Evolutionary conservation across 2,888 invertebrate genomes (phyloP).

Genomic region (Amiota mariae): DNA sequence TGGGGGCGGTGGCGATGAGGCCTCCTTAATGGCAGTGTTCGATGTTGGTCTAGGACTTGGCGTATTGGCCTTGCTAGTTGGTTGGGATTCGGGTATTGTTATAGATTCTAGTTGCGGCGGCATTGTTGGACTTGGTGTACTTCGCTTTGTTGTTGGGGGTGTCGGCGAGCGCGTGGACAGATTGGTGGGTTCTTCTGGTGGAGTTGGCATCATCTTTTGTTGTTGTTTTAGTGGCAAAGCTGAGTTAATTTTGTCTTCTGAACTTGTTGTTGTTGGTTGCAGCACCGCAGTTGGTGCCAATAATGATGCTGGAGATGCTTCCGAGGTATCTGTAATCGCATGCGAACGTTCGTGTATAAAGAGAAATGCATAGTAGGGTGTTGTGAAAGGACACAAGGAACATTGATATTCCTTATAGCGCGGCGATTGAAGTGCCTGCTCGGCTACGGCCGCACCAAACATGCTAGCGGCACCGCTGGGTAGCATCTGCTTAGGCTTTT

Average conservation of each 20-base stretch:
- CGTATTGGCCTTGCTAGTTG: neutral
- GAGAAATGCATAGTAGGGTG: constrained; percentile 90
- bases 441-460: constrained; percentile 55
- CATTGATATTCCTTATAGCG: constrained; percentile 87
- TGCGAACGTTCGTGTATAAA: constrained; percentile 95
- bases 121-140: constrained; percentile 3
- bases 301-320: constrained; percentile 2
- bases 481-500: constrained; percentile 59
- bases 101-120: neutral
- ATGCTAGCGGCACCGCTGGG: constrained; percentile 47
- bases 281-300: constrained; percentile 32
- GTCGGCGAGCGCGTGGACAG: constrained; percentile 51
- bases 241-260: constrained; percentile 19
- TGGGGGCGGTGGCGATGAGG: neutral
- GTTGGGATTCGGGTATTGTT: neutral
- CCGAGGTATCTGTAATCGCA: constrained; percentile 60
- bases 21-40: constrained; percentile 35
- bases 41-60: constrained; percentile 32
- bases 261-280: constrained; percentile 42
- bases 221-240: constrained; percentile 28
- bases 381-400: constrained; percentile 91
- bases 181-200: constrained; percentile 58
- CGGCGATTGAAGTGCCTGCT: constrained; percentile 59
- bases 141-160: neutral
- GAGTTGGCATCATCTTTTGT: constrained; percentile 20